phyloP scores from a whole-genome alignment of 2,113 vertebrate genomes.

The Cacatua alba region DNA sequence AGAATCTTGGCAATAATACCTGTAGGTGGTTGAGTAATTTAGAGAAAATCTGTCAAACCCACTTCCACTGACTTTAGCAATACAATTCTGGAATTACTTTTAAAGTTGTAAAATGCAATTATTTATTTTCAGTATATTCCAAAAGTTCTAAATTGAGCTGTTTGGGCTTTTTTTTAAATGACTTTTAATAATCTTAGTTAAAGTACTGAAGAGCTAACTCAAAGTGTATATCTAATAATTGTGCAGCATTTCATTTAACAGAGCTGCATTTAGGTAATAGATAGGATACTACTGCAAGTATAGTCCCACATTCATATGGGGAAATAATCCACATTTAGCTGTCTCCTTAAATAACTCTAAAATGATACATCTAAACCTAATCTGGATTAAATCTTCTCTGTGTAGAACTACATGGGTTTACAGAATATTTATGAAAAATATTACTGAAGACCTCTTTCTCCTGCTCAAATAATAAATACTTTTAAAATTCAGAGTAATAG shows the following conservation, averaged over 20 bases:
- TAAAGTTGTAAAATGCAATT: slow-evolving; percentile 49
- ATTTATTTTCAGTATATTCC: slow-evolving; percentile 31
- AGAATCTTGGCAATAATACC: slow-evolving; percentile 70
- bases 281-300: background rate
- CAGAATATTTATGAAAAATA: background rate
- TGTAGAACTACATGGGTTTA: background rate
- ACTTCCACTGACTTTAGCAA: slow-evolving; percentile 61
- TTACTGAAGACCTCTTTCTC: background rate
- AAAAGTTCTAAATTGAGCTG: slow-evolving; percentile 25
- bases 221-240: background rate
- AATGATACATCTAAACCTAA: background rate
- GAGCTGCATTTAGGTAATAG: background rate
- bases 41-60: slow-evolving; percentile 73
- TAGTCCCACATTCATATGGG: background rate
- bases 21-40: slow-evolving; percentile 77
- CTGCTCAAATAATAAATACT: background rate
- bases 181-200: background rate
- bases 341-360: background rate
- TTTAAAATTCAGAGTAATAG: background rate
- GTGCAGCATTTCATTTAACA: background rate
- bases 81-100: slow-evolving; percentile 59
- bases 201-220: background rate
- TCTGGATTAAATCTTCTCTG: background rate
- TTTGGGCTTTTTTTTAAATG: background rate
- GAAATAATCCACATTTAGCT: background rate